A percentile compares a stretch with the other conserved stretches of the same genome.
These are phyloP conservation scores for Myodes glareolus DNA, from an alignment of 2,113 vertebrate genomes.

Conservation along the genomic window DNA sequence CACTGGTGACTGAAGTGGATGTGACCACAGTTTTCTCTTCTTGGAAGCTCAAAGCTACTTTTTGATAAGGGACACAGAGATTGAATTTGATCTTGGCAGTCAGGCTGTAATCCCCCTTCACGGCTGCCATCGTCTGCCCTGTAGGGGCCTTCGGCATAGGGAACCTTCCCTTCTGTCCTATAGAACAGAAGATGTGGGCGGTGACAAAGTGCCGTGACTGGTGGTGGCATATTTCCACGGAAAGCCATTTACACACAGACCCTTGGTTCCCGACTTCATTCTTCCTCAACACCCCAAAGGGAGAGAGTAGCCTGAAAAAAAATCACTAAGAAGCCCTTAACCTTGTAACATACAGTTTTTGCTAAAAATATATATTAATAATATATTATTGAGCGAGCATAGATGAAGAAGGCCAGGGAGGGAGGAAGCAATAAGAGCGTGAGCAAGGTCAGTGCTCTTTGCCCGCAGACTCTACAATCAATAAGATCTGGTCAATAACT, in stretches of 20 bases:
- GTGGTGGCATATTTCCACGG: constrained; percentile 69
- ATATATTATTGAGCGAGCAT: constrained; percentile 98
- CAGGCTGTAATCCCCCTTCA: neutral
- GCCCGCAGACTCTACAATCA: constrained; percentile 98
- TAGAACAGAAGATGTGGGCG: neutral
- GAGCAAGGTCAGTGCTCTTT: constrained; percentile 96
- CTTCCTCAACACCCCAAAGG: constrained; percentile 87
- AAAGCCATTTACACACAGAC: constrained; percentile 81
- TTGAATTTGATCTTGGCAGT: constrained; percentile 11
- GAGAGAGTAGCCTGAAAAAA: constrained; percentile 87
- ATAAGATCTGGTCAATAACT: constrained; percentile 99
- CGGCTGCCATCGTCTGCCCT: neutral
- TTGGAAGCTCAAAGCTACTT: neutral
- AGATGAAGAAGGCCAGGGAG: constrained; percentile 93
- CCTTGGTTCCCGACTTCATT: constrained; percentile 76
- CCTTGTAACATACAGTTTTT: constrained; percentile 94
- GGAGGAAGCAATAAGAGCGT: constrained; percentile 94
- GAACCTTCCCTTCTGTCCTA: constrained; percentile 16
- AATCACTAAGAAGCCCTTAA: constrained; percentile 93
- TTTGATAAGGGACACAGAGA: neutral
- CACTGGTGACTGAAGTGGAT: neutral
- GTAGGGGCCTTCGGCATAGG: neutral
- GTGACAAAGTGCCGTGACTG: constrained; percentile 31
- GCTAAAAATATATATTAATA: constrained; percentile 99
- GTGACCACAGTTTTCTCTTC: constrained; percentile 13